Evolutionary conservation across 1,140 invertebrate genomes (phyloP).

Genomic region (Chionoecetes opilio): DNA sequence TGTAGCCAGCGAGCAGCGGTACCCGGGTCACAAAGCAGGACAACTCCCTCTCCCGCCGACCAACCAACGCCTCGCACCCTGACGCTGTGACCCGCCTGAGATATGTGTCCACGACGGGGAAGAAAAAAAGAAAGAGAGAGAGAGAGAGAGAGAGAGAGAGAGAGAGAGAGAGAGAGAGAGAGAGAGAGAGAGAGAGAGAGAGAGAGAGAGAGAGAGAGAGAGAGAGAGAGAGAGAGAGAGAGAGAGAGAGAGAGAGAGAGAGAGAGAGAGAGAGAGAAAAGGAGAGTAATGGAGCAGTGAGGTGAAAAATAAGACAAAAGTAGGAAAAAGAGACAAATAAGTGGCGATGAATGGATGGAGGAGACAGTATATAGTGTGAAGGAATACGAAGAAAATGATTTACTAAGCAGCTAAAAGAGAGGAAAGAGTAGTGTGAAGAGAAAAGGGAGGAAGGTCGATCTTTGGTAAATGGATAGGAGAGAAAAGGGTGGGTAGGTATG

Average conservation of each 20-base stretch:
- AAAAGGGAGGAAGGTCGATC: not conserved
- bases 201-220: not conserved
- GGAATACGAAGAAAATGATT: not conserved
- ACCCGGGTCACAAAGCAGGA: slow-evolving; percentile 51
- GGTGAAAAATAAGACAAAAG: too few species aligned
- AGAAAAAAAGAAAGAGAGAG: not conserved
- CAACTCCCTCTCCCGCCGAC: slow-evolving; percentile 47
- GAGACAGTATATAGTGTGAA: not conserved
- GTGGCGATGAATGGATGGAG: not conserved
- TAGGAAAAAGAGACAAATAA: too few species aligned
- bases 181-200: slow-evolving; percentile 14
- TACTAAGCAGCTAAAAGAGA: not conserved
- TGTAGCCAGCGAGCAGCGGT: slow-evolving; percentile 65
- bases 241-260: not conserved
- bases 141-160: not conserved
- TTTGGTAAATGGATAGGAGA: not conserved
- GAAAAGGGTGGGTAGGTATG: not conserved
- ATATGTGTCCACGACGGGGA: not conserved
- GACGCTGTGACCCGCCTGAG: not conserved
- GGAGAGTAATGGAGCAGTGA: not conserved
- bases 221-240: not conserved
- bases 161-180: not conserved
- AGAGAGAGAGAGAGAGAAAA: not conserved
- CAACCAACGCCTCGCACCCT: not conserved
- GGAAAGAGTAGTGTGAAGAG: not conserved